Evolutionary conservation across 2,888 invertebrate species (phyloP), one percentile per base, ranked within the genome.

Genomic region (Perizoma flavofasciatum): DNA sequence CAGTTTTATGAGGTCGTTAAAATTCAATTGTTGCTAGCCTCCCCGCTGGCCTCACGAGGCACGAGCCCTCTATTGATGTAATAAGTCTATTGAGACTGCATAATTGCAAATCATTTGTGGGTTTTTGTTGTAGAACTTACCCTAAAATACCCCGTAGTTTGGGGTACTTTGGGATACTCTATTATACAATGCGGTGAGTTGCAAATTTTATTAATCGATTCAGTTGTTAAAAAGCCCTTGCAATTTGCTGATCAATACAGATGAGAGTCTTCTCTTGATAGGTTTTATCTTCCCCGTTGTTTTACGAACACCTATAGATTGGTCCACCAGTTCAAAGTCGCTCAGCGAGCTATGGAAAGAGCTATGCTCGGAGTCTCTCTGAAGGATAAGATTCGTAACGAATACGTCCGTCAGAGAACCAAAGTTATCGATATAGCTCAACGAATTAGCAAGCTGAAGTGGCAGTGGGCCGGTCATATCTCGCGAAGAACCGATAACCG

Each of bases 101-200:
- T 90, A 90, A 89, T 90, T 91, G 90, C 90, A 85, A 88, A 89
- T 90, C 89, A 90, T 90, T 89, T 90, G 89, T 77, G 89, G 89
- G 83, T 84, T 88, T 57, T 85, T 86, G 83, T 83, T 76, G 73
- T 43, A 40, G 46, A 22, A 22, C 22, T 40, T 37, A 37, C 49
- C 57, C 51, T 49, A 51, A 40, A 51, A 46, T 51, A 58, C 39
- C n/a, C 43, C 49, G 34, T 35, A 50, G 53, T 57, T 50, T 47
- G 50, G 62, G 55, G 58, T 48, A 44, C 50, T 39, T 47, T 55
- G 37, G 50, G 46, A 10, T 46, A 35, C 41, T 39, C 39, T 50
- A 50, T 50, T 46, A 56, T 40, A 33, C 47, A 44, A 40, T 54
- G 47, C 37, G 49, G 47, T 58, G 58, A 54, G 44, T 62, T 32